phyloP scores from a whole-genome alignment of 37 sponge, comb jelly and placozoan species.

The Bolinopsis microptera region DNA sequence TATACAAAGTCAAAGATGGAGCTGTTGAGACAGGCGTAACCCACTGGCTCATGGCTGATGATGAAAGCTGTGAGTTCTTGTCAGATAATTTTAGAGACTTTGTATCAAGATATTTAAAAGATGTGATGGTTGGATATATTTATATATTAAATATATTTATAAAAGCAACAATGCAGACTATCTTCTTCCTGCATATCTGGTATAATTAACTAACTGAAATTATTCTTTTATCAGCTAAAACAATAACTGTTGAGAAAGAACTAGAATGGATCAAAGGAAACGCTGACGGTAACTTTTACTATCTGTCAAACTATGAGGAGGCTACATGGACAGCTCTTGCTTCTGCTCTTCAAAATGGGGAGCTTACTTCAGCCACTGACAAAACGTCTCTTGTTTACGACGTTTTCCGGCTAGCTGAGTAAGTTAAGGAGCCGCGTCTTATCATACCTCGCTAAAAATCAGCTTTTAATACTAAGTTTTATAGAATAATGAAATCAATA shows the following conservation, averaged over 20 bases:
- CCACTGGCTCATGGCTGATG: background rate
- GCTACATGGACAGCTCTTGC: background rate
- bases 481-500: too few species aligned
- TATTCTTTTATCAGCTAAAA: background rate
- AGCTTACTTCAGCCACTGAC: background rate
- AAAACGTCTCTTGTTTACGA: constrained; percentile 19
- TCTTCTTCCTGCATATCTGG: too few species aligned
- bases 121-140: too few species aligned
- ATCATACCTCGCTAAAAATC: background rate
- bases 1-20: background rate
- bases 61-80: background rate
- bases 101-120: too few species aligned
- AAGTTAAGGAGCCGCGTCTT: background rate
- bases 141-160: too few species aligned
- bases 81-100: background rate
- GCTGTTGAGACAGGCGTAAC: background rate
- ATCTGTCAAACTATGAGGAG: background rate
- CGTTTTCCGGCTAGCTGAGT: background rate
- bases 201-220: too few species aligned
- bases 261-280: constrained; percentile 1
- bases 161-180: too few species aligned
- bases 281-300: constrained; percentile 23
- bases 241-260: background rate
- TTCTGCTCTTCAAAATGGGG: background rate
- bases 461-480: too few species aligned